Conservation (phyloP, 2,888 invertebrate genomes). For the Eurytoma californica region DNA sequence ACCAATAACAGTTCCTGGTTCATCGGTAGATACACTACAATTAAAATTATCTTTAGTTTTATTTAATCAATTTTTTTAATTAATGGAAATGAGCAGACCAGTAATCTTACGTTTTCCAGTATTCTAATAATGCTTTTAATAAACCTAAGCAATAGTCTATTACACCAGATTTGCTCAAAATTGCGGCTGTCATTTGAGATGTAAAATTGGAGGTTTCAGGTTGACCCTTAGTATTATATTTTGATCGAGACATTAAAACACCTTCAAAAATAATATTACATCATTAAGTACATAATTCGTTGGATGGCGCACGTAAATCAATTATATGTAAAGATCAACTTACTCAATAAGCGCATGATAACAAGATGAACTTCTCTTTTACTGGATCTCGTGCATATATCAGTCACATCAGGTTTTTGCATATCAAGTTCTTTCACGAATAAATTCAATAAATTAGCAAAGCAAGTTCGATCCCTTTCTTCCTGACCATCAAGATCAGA, state of each 20-base stretch:
- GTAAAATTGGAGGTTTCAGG: constrained; percentile 78
- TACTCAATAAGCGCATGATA: constrained; percentile 90
- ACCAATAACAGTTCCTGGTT: constrained; percentile 76
- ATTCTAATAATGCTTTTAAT: constrained; percentile 83
- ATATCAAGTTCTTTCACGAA: constrained; percentile 85
- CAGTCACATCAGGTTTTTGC: constrained; percentile 77
- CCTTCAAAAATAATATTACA: constrained; percentile 72
- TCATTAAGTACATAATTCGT: no score
- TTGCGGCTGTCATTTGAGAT: constrained; percentile 83
- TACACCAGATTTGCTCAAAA: constrained; percentile 82
- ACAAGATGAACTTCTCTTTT: constrained; percentile 91
- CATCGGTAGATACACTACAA: constrained; percentile 70
- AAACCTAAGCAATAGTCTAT: constrained; percentile 85
- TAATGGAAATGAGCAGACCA: no score
- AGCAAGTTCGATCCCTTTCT: constrained; percentile 85
- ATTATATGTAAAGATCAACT: constrained; percentile 69
- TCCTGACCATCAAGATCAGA: constrained; percentile 91
- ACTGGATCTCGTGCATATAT: constrained; percentile 81
- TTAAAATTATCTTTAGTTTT: neutral
- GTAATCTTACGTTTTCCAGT: constrained; percentile 81
- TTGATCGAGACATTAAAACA: constrained; percentile 86
- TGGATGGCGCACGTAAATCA: neutral
- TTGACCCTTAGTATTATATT: constrained; percentile 75
- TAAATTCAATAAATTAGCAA: constrained; percentile 85
- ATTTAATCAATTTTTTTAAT: constrained; percentile 13